Conservation (phyloP, 2,113 vertebrate genomes). For the Anguilla rostrata region DNA sequence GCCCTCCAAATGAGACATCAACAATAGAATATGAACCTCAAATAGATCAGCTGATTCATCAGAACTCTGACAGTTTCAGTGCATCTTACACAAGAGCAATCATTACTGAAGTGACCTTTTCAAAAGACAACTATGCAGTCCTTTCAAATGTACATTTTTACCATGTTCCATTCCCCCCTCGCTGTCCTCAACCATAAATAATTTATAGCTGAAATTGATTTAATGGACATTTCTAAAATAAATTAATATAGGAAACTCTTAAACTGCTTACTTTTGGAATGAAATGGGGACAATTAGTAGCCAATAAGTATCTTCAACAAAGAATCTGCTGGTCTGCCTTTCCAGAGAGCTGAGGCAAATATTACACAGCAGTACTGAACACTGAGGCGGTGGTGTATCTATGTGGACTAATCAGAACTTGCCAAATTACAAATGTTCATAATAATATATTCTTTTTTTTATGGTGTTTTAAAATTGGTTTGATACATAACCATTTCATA, state of each 20-base stretch:
- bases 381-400: not conserved
- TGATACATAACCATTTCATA: too few relatives aligned
- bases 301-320: not conserved
- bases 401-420: not conserved
- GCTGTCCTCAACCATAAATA: not conserved
- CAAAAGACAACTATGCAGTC: not conserved
- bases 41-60: constrained; percentile 47
- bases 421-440: not conserved
- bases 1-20: constrained; percentile 49
- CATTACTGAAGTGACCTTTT: not conserved
- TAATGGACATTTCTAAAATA: not conserved
- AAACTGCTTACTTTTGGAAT: not conserved
- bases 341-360: not conserved
- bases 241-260: too few relatives aligned
- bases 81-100: not conserved
- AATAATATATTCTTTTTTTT: not conserved
- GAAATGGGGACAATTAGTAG: not conserved
- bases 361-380: not conserved
- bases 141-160: not conserved
- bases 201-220: not conserved
- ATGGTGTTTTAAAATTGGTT: not conserved
- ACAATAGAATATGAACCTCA: constrained; percentile 33
- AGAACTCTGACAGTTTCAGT: constrained; percentile 45
- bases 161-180: not conserved
- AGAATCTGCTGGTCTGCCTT: not conserved